phyloP scores from a whole-genome alignment of 2,113 vertebrate genomes.

The Parus major region DNA sequence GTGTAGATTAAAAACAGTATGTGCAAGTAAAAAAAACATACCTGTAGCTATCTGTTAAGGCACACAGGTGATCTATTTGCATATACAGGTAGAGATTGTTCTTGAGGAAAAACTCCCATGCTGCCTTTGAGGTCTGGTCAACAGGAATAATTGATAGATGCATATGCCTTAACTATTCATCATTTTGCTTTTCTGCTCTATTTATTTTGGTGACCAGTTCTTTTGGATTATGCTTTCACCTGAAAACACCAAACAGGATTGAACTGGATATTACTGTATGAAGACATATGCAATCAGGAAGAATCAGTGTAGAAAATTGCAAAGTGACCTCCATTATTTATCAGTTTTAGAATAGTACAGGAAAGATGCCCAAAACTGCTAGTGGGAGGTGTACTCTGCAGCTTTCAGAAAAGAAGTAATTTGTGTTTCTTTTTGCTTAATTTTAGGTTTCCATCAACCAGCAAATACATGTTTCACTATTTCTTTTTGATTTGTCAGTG shows the following conservation, averaged over 20 bases:
- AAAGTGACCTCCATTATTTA: neutral
- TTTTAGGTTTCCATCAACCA: neutral
- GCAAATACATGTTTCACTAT: neutral
- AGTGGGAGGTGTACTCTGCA: neutral
- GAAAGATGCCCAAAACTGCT: neutral
- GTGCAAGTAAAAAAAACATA: neutral
- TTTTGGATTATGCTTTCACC: neutral
- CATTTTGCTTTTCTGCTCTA: neutral
- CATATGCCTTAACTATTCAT: neutral
- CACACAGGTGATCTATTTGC: neutral
- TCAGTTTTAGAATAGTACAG: neutral
- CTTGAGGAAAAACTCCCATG: neutral
- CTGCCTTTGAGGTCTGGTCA: neutral
- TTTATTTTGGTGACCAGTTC: neutral
- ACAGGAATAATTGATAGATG: neutral
- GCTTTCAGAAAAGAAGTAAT: neutral
- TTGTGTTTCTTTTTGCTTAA: neutral
- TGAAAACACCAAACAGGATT: neutral
- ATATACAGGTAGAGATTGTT: neutral
- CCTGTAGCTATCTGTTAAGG: neutral
- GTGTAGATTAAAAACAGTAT: neutral
- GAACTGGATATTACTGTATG: neutral
- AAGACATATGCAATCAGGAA: neutral
- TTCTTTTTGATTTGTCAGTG: neutral
- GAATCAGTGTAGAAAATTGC: neutral